Evolutionary conservation across 2,888 invertebrate genomes (phyloP), one percentile per base, ranked within the genome.

Genomic region (Cephus runcator): DNA sequence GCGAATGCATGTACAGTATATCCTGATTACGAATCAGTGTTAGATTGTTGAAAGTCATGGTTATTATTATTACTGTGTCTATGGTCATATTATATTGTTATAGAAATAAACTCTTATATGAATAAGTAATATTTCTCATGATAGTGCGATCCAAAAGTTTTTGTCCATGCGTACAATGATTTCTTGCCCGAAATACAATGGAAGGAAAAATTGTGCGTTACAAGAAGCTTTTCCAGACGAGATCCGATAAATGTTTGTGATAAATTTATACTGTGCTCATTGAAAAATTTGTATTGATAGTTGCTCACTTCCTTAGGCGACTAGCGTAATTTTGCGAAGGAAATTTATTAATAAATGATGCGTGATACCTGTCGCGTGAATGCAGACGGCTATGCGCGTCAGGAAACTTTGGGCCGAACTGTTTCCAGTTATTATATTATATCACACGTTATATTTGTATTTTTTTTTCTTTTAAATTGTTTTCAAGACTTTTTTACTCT

Each of bases 1-100:
- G 85, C 83, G 87, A 87, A 85, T 86, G 85, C 86, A 87, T 89
- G 90, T 90, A 91, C 87, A 87, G 88, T 88, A 87, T 88, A 88
- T 85, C 84, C 88, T 89, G 87, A 88, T 90, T 86, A 81, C 83
- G 82, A 88, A 89, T 88, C 88, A 86, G 87, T 85, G 85, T 87
- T 90, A 88, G 85, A 87, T 90, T 89, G 87, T 88, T 90, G 87
- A 86, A 85, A 84, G 87, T 86, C 81, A 81, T 84, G 82, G 82
- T 85, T 85, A 86, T 83, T 86, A 84, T 84, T 85, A 56, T 56
- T 56, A 56, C 56, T 56, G 23, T 56, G 81, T 83, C 84, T 85
- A 87, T 84, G 84, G 83, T 88, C 83, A 84, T 84, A 84, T 84
- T 82, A 83, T 83, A 86, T 87, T 88, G 86, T 89, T 88, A 88